Base-by-base conservation (phyloP, 2,113 vertebrate genomes). In the Podiceps cristatus region DNA sequence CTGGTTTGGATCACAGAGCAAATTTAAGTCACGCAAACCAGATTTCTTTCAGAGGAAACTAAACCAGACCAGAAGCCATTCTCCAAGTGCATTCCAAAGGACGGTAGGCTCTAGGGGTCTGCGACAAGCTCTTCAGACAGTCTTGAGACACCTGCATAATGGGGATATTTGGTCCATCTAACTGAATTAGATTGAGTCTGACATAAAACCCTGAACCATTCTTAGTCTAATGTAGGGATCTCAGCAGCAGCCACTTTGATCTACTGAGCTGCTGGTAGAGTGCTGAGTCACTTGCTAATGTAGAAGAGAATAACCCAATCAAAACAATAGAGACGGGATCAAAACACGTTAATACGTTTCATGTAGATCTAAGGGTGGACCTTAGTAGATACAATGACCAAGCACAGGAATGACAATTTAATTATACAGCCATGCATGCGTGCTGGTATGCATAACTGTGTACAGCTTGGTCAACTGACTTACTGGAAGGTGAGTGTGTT, bases 51-150 rank as follows among this genome's bases (percentile, higher is more conserved):
- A 42, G 19, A 80, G 25, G 19, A 92, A 45, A 52, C 4, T 19
- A 68, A 60, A 69, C 4, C 47, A 82, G 74, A 68, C 10, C 33
- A 81, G 37, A 84, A 84, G 4, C 7, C 1, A 0, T 27, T 7
- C 20, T 76, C 23, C 45, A 82, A 76, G 37, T 0, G 0, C 5
- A 18, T 8, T 11, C 2, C 5, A 50, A 50, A 75, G 10, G 17
- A 50, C 5, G 2, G 6, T 40, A 27, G 5, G 6, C 8, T 35
- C 42, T 47, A 55, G 31, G n/a, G 31, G 25, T 35, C 17, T 33
- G 9, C 86, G 50, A 20, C 13, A 53, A 77, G n/a, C 19, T 86
- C 15, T 94, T 67, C 67, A 75, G 28, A 31, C 17, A 59, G n/a
- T 77, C 86, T 91, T 53, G 25, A 63, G 31, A 45, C 15, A 20